phyloP scores from a whole-genome alignment of 2,797 vertebrate genomes.

The Takifugu rubripes region DNA sequence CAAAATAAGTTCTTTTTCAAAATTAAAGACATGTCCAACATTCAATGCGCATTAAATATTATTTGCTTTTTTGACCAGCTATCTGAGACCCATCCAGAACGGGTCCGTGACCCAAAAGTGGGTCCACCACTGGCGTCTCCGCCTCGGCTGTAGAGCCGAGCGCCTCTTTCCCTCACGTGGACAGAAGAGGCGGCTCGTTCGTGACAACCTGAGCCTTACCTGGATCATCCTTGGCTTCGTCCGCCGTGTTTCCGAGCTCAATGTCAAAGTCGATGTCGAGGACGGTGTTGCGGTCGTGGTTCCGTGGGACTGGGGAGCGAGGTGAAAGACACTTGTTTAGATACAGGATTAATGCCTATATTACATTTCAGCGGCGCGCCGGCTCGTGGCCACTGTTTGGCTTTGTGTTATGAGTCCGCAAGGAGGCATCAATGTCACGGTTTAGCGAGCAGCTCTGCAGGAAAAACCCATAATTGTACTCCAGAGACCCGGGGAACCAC shows the following conservation, averaged over 20 bases:
- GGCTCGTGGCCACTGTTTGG: constrained; percentile 33
- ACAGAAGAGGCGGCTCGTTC: constrained; percentile 22
- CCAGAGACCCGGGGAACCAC: neutral
- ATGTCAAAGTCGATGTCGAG: constrained; percentile 86
- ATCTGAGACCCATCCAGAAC: too few species aligned
- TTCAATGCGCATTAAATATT: too few species aligned
- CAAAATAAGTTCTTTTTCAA: too few species aligned
- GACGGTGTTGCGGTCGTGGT: constrained; percentile 83
- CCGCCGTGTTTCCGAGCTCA: constrained; percentile 90
- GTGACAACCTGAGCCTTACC: constrained; percentile 73
- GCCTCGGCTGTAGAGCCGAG: constrained; percentile 42
- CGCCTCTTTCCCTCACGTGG: constrained; percentile 26
- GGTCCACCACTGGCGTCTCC: too few species aligned
- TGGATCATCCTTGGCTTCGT: constrained; percentile 89
- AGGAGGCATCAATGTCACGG: constrained; percentile 43
- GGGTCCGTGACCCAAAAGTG: neutral
- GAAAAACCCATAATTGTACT: neutral
- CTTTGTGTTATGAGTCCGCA: constrained; percentile 23
- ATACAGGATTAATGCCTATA: constrained; percentile 45
- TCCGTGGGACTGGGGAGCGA: constrained; percentile 84
- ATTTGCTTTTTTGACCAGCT: too few species aligned
- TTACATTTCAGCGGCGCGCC: constrained; percentile 12
- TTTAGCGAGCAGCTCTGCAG: constrained; percentile 22
- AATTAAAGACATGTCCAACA: too few species aligned
- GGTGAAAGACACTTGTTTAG: constrained; percentile 30